Base-by-base conservation (phyloP, 2,888 invertebrate species). In the Stenurella melanura region DNA sequence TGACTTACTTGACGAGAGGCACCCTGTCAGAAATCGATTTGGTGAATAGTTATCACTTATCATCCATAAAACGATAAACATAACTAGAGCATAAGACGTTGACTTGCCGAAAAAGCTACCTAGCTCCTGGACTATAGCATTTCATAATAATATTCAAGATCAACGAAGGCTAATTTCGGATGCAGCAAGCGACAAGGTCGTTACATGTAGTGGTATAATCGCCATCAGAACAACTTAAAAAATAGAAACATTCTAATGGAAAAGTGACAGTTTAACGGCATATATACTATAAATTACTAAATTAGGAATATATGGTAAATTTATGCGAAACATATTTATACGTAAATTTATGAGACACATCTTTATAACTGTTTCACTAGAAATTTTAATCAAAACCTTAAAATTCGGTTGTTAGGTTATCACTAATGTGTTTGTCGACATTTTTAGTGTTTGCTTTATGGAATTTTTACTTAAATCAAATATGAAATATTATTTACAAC, bases 121-220 rank as follows among this genome's bases (percentile, higher is more conserved):
- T n/a, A n/a, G n/a, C n/a, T n/a, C n/a, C n/a, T 50, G n/a, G 21
- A 1, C 50, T n/a, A n/a, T 50, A 50, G 50, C 50, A 50, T 50
- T 50, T n/a, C 1, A 12, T 12, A 50, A 50, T 50, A 50, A 50
- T n/a, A 50, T 50, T 50, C 50, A 50, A 50, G 50, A 50, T 63
- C 30, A 63, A 63, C 19, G 17, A 30, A 9, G 30, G 34, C 61
- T 34, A 34, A 63, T 63, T 61, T 63, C 10, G 61, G 30, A 63
- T 63, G 30, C 61, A 15, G 30, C 34, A 63, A 63, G 18, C 61
- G 61, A 63, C 61, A 63, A 63, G 61, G 61, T 63, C 30, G 34
- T 63, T 50, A 12, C n/a, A 50, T 50, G n/a, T 50, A 15, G 7
- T 50, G 15, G n/a, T 50, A 15, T 50, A n/a, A 50, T 11, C 11